These are phyloP conservation scores for Punctoribates punctum DNA, from an alignment of 2,888 invertebrate species.

Conservation along the genomic window DNA sequence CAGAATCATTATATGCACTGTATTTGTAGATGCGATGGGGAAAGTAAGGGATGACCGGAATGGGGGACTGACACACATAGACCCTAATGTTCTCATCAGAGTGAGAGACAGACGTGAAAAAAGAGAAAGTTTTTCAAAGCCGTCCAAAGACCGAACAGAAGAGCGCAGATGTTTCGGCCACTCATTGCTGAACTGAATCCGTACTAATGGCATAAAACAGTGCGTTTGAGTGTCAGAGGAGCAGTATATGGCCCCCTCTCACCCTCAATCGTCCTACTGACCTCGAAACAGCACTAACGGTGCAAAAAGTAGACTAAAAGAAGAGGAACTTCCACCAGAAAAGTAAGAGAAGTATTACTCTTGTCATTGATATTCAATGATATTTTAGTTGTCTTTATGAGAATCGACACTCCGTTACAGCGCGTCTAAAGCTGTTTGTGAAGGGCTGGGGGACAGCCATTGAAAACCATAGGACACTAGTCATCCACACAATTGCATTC, in stretches of 20 bases:
- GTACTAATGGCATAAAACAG: slow-evolving; percentile 5
- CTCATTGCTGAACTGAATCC: not conserved
- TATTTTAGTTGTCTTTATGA: too few relatives aligned
- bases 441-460: too few relatives aligned
- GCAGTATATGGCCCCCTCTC: slow-evolving; percentile 14
- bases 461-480: too few relatives aligned
- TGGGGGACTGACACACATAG: slow-evolving; percentile 6
- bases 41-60: not conserved
- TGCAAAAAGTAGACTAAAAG: not conserved
- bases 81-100: slow-evolving; percentile 22
- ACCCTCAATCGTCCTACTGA: slow-evolving; percentile 36
- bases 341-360: not conserved
- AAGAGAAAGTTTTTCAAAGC: slow-evolving; percentile 28
- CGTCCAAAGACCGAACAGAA: not conserved
- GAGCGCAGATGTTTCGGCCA: not conserved
- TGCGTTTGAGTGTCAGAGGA: not conserved
- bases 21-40: not conserved
- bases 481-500: too few relatives aligned
- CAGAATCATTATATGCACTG: not conserved
- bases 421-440: too few relatives aligned
- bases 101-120: not conserved
- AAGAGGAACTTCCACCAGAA: not conserved
- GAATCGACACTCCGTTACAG: too few relatives aligned
- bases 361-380: slow-evolving; percentile 6
- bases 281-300: slow-evolving; percentile 34